Conservation (phyloP, 64 coral and sea anemone species). For the Exaiptasia diaphana region DNA sequence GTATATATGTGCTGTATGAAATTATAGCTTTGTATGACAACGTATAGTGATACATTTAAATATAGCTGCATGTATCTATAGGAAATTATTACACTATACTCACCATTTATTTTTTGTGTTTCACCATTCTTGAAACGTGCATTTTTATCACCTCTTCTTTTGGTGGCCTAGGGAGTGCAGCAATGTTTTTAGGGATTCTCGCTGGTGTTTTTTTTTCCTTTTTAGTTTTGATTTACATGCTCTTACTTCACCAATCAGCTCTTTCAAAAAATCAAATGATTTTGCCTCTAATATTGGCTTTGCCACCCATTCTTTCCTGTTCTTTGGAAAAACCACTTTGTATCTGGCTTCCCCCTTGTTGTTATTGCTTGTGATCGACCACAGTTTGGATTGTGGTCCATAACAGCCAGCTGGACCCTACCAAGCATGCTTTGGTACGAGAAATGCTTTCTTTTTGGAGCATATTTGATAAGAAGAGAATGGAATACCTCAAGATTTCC, state of each 20-base stretch:
- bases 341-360: constrained; percentile 13
- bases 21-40: no score
- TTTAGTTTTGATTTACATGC: background rate
- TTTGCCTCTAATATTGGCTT: constrained; percentile 14
- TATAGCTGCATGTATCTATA: no score
- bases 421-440: constrained; percentile 44
- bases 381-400: constrained; percentile 37
- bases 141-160: background rate
- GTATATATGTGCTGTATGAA: no score
- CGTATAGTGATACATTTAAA: no score
- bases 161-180: background rate
- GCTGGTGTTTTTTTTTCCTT: background rate
- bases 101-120: background rate
- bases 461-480: constrained; percentile 4
- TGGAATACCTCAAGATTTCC: constrained; percentile 24
- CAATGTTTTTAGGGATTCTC: constrained; percentile 22
- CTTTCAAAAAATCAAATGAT: background rate
- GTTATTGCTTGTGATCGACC: constrained; percentile 27
- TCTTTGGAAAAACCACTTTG: constrained; percentile 43
- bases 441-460: constrained; percentile 25
- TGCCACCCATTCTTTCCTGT: constrained; percentile 21
- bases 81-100: no score
- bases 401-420: constrained; percentile 27
- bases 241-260: constrained; percentile 1
- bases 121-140: constrained; percentile 4